These are phyloP conservation scores for Lordiphosa stackelbergi DNA, from an alignment of 1,140 invertebrate species.

Conservation along the genomic window DNA sequence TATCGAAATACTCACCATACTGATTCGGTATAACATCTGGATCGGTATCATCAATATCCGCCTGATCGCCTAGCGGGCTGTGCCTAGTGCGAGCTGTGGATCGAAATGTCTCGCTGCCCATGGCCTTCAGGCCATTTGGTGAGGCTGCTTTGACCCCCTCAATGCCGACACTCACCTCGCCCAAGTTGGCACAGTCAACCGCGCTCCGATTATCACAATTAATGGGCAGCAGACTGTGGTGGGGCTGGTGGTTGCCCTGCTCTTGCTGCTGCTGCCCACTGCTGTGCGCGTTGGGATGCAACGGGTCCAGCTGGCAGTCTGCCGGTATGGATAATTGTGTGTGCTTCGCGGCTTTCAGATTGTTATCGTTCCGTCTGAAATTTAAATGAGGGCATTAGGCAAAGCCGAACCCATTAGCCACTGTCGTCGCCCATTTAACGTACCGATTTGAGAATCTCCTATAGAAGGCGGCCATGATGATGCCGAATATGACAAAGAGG, in stretches of 20 bases:
- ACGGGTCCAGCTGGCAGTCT: slow-evolving; percentile 75
- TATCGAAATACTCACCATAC: slow-evolving; percentile 82
- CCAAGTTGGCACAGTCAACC: slow-evolving; percentile 43
- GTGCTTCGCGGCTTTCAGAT: slow-evolving; percentile 76
- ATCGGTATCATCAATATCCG: slow-evolving; percentile 83
- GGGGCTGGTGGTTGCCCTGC: slow-evolving; percentile 62
- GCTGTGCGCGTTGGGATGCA: slow-evolving; percentile 55
- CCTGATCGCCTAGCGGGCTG: slow-evolving; percentile 77
- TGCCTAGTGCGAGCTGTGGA: slow-evolving; percentile 57
- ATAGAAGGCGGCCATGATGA: slow-evolving; percentile 84
- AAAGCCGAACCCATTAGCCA: slow-evolving; percentile 15
- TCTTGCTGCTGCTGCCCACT: slow-evolving; percentile 46
- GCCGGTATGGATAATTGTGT: slow-evolving; percentile 72
- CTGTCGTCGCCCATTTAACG: slow-evolving; percentile 18
- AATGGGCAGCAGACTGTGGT: slow-evolving; percentile 71
- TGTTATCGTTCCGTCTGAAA: slow-evolving; percentile 72
- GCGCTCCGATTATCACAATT: slow-evolving; percentile 63
- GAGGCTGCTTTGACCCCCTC: slow-evolving; percentile 42
- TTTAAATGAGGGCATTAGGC: slow-evolving; percentile 49
- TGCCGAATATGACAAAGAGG: slow-evolving; percentile 84
- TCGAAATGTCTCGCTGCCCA: slow-evolving; percentile 57
- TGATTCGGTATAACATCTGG: slow-evolving; percentile 91
- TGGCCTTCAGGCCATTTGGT: slow-evolving; percentile 40
- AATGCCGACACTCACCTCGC: slow-evolving; percentile 35
- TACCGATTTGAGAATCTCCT: slow-evolving; percentile 79